Base-by-base conservation (phyloP, 2,888 invertebrate genomes). In the Gasteruption jaculator region DNA sequence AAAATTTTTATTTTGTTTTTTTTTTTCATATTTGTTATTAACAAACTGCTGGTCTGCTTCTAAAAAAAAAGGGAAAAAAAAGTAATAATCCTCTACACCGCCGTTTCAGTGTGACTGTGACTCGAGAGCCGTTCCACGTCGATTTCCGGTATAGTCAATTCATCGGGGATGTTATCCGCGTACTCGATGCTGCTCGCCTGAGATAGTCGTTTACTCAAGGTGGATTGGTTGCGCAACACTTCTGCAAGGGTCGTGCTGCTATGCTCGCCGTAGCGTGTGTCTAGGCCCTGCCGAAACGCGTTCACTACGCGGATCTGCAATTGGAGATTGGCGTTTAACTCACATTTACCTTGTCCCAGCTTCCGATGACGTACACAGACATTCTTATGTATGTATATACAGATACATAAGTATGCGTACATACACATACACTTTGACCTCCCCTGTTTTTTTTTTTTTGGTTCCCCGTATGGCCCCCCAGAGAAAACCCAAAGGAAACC, bases 261-360 rank as follows among this genome's bases (percentile, higher is more conserved):
- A 77, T 88, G 86, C 77, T 91, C 91, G 76, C 91, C 63, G 58
- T 64, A 65, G 54, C 65, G 65, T 57, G 62, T 51, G 59, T 66
- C 66, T 78, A 96, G 85, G 76, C 96, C 96, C 84, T 95, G 94
- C 77, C 97, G 95, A 85, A 97, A 99, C 80, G 97, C 97, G 82
- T 97, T 97, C 79, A 99, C 96, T 81, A 97, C 97, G 81, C 97
- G 95, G 77, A 97, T 97, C 97, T 97, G 88, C 76, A 80, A 80
- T 73, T 68, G 49, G 56, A 57, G 39, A 53, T n/a, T n/a, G n/a
- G n/a, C n/a, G n/a, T 48, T 45, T 50, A 16, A 15, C 4, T 19
- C 8, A 27, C 15, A 31, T 48, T 45, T 43, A 26, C 43, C 19
- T 24, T 34, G 18, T 30, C 24, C 10, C n/a, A n/a, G n/a, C n/a